Base-by-base conservation (phyloP, 2,888 invertebrate species). In the Cephonodes hylas region DNA sequence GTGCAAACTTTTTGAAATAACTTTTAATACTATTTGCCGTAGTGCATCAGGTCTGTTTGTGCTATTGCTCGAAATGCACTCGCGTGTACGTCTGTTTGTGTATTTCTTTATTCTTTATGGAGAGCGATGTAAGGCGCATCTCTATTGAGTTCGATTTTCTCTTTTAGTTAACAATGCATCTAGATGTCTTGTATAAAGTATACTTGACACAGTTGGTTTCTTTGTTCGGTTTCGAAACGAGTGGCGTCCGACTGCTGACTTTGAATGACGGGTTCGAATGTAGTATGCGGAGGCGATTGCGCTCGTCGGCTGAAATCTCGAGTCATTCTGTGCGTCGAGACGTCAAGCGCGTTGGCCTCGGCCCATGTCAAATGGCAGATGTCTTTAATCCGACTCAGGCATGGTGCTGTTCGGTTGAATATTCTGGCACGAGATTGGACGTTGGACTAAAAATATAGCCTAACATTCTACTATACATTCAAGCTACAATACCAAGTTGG, bases 21-120 rank as follows among this genome's bases (percentile, higher is more conserved):
- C 64, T 68, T 72, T 68, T 71, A 72, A 71, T 69, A 67, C 69
- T 67, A 69, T 67, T 69, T 68, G 46, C 59, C 1, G 38, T 10
- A 48, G 42, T 48, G 59, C 38, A 42, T 42, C 48, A 18, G 27
- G 46, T 60, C 42, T 53, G 42, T 60, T 60, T 60, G 48, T 53
- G 25, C 48, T 53, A 53, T 60, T 53, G 53, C 60, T 53, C n/a
- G 25, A 18, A 48, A 48, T 25, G 45, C 22, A 23, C 59, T 59
- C n/a, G 34, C 48, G 34, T 38, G 38, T 10, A 60, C 25, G 22
- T 42, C 18, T 18, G 57, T 38, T 38, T 58, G 53, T 53, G 10
- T 53, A 27, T 53, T 20, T 53, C 53, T 53, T 53, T 53, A 18
- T 10, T 53, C 53, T 18, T 31, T 53, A 53, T 53, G 53, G 53